Percentiles rank a stretch among this genome's conserved stretches.
Evolutionary conservation across 53 echinoderm and acorn worm genomes (phyloP).

Genomic region (Patiria pectinifera): DNA sequence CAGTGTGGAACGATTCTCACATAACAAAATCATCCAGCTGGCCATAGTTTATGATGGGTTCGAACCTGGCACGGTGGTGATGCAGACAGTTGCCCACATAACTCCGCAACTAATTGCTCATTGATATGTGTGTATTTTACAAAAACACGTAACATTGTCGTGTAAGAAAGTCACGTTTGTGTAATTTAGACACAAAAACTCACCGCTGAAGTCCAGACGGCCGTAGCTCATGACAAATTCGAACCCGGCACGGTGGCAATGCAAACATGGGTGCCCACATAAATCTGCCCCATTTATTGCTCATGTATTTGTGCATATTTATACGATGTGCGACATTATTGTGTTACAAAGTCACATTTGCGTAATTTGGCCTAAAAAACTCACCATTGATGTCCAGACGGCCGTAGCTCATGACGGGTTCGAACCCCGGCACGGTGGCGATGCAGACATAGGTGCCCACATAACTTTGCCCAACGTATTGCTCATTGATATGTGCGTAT

Average conservation of each 20-base stretch:
- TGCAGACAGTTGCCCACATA: constrained; percentile 81
- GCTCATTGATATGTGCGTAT: too few relatives aligned
- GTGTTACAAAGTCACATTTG: too few relatives aligned
- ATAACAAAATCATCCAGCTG: constrained; percentile 60
- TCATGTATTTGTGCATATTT: background rate
- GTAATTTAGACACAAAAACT: background rate
- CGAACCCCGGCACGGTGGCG: constrained; percentile 84
- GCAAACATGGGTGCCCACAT: constrained; percentile 84
- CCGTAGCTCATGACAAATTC: constrained; percentile 72
- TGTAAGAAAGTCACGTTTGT: too few relatives aligned
- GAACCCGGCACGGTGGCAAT: constrained; percentile 81
- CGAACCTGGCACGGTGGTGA: constrained; percentile 86
- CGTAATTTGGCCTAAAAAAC: too few relatives aligned
- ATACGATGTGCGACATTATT: background rate
- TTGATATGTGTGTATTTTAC: too few relatives aligned
- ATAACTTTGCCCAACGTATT: constrained; percentile 77
- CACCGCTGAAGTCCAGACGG: constrained; percentile 82
- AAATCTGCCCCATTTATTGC: background rate
- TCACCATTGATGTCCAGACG: constrained; percentile 84
- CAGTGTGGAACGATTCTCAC: too few relatives aligned
- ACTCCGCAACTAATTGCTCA: constrained; percentile 22
- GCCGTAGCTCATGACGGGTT: constrained; percentile 71
- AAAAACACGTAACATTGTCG: too few relatives aligned
- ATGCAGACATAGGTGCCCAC: constrained; percentile 85
- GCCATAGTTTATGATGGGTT: constrained; percentile 70